These are phyloP conservation scores for Trachops cirrhosus DNA, from an alignment of 2,797 vertebrate genomes.

Conservation along the genomic window DNA sequence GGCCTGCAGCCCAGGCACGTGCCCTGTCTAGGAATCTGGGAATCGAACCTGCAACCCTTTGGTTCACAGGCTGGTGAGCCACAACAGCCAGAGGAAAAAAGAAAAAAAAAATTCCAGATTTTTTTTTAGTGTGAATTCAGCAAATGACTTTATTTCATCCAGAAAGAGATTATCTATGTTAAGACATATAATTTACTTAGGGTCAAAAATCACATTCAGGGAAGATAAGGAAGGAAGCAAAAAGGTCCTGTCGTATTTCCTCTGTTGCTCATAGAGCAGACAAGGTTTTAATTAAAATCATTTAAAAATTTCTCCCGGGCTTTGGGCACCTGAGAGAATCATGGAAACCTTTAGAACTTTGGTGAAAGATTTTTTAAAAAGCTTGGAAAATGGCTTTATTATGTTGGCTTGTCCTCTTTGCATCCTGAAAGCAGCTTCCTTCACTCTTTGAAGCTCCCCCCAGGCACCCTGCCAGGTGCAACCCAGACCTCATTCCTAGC, in stretches of 20 bases:
- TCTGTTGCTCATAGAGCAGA: not conserved
- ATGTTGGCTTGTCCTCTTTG: not conserved
- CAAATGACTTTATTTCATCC: not conserved
- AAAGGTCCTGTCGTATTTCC: not conserved
- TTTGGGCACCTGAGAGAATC: not conserved
- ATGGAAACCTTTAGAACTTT: not conserved
- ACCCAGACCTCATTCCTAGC: not conserved
- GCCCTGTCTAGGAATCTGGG: too few relatives aligned
- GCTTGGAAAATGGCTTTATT: not conserved
- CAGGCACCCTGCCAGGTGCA: conserved; percentile 46
- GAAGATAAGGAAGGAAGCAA: not conserved
- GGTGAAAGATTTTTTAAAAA: not conserved
- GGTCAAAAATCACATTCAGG: not conserved
- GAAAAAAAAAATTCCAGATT: not conserved
- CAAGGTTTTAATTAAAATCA: conserved; percentile 33
- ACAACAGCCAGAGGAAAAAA: too few relatives aligned
- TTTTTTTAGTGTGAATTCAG: not conserved
- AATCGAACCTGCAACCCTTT: too few relatives aligned
- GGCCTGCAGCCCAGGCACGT: too few relatives aligned
- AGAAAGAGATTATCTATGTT: not conserved
- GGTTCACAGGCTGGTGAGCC: too few relatives aligned
- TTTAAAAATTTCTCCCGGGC: not conserved
- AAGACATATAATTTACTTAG: not conserved
- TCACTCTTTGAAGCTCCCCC: not conserved
- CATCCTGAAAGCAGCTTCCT: not conserved